Conservation (phyloP, 2,888 invertebrate species). For the Bombylius major region DNA sequence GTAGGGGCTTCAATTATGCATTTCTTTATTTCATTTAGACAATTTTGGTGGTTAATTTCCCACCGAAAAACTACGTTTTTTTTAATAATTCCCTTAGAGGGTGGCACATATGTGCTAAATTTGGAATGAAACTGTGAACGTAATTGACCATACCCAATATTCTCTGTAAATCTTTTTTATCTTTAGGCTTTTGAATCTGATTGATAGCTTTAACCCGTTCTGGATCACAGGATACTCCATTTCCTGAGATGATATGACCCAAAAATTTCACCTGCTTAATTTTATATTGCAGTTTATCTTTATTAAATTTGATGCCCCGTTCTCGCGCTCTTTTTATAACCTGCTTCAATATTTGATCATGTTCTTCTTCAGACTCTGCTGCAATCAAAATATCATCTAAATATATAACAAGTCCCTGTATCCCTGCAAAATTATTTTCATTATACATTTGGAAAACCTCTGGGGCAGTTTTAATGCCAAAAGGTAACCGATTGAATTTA, state of each 20-base stretch:
- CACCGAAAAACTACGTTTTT: slow-evolving; percentile 20
- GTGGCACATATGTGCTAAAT: neutral
- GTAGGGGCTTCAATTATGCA: neutral
- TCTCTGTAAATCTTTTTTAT: slow-evolving; percentile 9
- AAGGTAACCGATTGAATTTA: slow-evolving; percentile 16
- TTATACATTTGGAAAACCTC: slow-evolving; percentile 19
- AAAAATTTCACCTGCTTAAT: slow-evolving; percentile 19
- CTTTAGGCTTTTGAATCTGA: neutral
- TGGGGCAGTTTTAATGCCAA: slow-evolving; percentile 17
- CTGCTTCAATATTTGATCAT: slow-evolving; percentile 16
- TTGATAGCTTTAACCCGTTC: too few species aligned
- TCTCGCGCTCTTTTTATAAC: slow-evolving; percentile 18
- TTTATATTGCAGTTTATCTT: slow-evolving; percentile 13
- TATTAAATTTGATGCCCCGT: slow-evolving; percentile 23
- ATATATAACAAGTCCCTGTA: slow-evolving; percentile 22
- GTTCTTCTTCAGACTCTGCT: slow-evolving; percentile 10
- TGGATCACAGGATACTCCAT: slow-evolving; percentile 9
- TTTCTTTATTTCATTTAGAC: slow-evolving; percentile 1
- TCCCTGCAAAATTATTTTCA: slow-evolving; percentile 16
- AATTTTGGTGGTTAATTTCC: slow-evolving; percentile 2
- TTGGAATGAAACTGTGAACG: neutral
- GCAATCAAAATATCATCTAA: slow-evolving; percentile 21
- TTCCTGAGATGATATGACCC: slow-evolving; percentile 13
- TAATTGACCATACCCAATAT: slow-evolving; percentile 14
- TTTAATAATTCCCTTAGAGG: neutral